A percentile compares a stretch with the other conserved stretches of the same genome.
These are phyloP conservation scores for Magallana gigas DNA, from an alignment of 1,140 invertebrate genomes.

Conservation along the genomic window DNA sequence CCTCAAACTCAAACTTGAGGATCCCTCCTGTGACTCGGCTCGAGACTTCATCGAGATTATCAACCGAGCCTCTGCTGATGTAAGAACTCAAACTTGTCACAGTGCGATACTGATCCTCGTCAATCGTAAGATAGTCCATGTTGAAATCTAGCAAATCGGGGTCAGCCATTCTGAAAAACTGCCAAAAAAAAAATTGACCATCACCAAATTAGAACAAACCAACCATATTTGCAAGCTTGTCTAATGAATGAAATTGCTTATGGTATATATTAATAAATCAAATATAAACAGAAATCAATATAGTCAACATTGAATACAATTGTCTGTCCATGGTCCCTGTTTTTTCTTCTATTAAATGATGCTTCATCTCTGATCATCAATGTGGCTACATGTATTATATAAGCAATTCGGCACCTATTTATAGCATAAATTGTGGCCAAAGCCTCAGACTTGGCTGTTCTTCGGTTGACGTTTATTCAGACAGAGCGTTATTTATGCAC, in stretches of 20 bases:
- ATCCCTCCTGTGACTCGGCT: slow-evolving; percentile 1
- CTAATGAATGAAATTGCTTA: not conserved
- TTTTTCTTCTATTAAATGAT: no score
- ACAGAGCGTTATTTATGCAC: no score
- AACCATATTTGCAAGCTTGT: not conserved
- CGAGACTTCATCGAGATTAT: not conserved
- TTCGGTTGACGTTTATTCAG: no score
- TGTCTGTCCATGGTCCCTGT: no score
- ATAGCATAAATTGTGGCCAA: no score
- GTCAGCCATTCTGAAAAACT: not conserved
- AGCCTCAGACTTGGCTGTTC: no score
- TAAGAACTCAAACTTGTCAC: slow-evolving; percentile 17
- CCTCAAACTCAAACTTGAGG: slow-evolving; percentile 29
- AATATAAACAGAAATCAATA: slow-evolving; percentile 13
- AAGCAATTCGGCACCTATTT: no score
- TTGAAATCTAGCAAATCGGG: not conserved
- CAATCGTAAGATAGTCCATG: slow-evolving; percentile 8
- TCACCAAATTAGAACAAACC: not conserved
- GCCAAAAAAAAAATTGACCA: not conserved
- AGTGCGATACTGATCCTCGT: not conserved
- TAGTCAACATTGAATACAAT: no score
- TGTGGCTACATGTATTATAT: no score
- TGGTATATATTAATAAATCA: not conserved
- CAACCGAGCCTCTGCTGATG: not conserved
- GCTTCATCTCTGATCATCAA: no score